Percentiles rank a stretch among this genome's conserved stretches.
phyloP scores from a whole-genome alignment of 2,113 vertebrate species.

The Mirounga angustirostris region DNA sequence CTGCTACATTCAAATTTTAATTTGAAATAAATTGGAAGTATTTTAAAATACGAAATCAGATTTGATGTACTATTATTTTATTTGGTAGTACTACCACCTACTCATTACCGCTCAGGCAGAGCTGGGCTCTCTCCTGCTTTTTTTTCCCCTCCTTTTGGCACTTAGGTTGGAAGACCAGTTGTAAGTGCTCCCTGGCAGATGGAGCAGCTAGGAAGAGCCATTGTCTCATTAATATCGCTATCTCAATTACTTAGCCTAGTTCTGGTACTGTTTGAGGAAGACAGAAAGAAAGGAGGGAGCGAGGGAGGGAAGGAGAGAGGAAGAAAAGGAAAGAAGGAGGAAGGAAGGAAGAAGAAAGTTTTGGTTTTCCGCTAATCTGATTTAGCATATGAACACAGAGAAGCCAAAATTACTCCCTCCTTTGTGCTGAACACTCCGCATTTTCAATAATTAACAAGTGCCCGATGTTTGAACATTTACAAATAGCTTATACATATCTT shows the following conservation, averaged over 20 bases:
- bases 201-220: background rate
- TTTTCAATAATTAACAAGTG: background rate
- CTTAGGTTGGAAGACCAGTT: background rate
- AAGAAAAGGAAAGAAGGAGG: background rate
- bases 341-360: background rate
- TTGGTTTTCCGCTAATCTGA: background rate
- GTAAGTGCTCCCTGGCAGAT: background rate
- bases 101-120: background rate
- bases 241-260: background rate
- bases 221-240: background rate
- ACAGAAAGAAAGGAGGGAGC: background rate
- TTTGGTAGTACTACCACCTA: background rate
- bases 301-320: background rate
- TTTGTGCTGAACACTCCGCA: background rate
- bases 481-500: background rate
- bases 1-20: background rate
- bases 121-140: background rate
- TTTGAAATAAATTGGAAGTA: background rate
- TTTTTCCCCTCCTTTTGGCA: fast-evolving
- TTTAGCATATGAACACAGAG: background rate
- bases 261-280: background rate
- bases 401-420: background rate
- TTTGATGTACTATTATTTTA: background rate
- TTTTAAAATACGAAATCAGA: slow-evolving; percentile 20
- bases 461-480: background rate